These are phyloP conservation scores for Tichodroma muraria DNA, from an alignment of 2,113 vertebrate genomes.

Conservation along the genomic window DNA sequence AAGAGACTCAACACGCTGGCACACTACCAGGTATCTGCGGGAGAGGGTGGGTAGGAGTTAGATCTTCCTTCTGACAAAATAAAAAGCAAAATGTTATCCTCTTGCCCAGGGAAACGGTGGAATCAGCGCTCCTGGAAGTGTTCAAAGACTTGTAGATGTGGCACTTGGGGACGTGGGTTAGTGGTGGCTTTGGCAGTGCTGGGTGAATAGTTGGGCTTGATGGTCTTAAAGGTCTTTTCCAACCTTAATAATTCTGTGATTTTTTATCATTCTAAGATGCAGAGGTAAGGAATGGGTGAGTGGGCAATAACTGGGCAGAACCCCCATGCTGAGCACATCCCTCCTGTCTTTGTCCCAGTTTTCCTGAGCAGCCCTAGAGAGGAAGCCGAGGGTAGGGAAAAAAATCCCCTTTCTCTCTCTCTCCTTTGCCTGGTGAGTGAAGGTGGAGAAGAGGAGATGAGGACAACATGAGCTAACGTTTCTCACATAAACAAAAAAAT, in stretches of 20 bases:
- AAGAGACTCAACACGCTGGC: constrained; percentile 76
- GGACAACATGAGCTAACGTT: constrained; percentile 65
- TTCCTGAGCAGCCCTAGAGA: constrained; percentile 12
- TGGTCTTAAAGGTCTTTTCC: background rate
- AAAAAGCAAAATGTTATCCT: background rate
- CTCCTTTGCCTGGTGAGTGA: background rate
- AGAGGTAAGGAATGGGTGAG: background rate
- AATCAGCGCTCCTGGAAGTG: too few relatives aligned
- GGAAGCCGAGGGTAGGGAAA: background rate
- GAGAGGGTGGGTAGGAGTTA: background rate
- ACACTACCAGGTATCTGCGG: constrained; percentile 68
- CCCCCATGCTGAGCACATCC: background rate
- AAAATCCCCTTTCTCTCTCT: background rate
- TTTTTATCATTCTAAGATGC: background rate
- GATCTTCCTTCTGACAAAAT: background rate
- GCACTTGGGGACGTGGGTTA: background rate
- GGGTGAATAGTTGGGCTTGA: background rate
- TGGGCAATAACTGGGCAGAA: background rate
- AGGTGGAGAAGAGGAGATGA: background rate
- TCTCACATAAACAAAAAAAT: background rate
- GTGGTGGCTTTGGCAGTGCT: background rate
- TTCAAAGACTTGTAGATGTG: background rate
- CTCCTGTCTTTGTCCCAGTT: background rate
- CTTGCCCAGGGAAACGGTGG: background rate
- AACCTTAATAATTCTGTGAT: too few relatives aligned